These are phyloP conservation scores for Centroberyx gerrardi DNA, from an alignment of 2,797 vertebrate species.

Conservation along the genomic window DNA sequence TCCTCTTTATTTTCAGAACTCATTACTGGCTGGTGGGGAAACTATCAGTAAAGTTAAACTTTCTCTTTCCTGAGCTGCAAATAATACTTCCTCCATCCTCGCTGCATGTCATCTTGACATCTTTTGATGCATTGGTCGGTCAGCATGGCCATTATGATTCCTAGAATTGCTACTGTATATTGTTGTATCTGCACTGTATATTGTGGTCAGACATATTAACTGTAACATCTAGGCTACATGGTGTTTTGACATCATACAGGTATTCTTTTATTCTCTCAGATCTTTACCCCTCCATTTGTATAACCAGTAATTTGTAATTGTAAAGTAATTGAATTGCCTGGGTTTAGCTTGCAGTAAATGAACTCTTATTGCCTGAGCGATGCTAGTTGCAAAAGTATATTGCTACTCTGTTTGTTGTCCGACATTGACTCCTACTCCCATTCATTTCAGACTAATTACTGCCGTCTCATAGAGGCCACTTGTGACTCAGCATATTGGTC, in stretches of 20 bases:
- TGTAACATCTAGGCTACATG: not conserved
- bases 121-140: no score
- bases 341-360: not conserved
- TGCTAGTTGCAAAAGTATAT: conserved; percentile 27
- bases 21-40: not conserved
- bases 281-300: no score
- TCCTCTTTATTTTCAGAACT: not conserved
- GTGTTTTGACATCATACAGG: not conserved
- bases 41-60: not conserved
- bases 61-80: not conserved
- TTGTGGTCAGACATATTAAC: not conserved
- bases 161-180: no score
- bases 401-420: conserved; percentile 48
- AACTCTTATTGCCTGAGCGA: conserved; percentile 24
- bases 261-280: no score
- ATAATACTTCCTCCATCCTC: not conserved
- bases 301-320: not conserved
- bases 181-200: no score
- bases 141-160: no score
- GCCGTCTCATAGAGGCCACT: conserved; percentile 29
- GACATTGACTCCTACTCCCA: conserved; percentile 23
- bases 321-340: not conserved
- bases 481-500: conserved; percentile 45
- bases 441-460: conserved; percentile 58
- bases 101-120: no score